A percentile compares a stretch with the other conserved stretches of the same genome.
These are phyloP conservation scores for Anolis sagrei DNA, from an alignment of 2,113 vertebrate genomes.

Conservation along the genomic window DNA sequence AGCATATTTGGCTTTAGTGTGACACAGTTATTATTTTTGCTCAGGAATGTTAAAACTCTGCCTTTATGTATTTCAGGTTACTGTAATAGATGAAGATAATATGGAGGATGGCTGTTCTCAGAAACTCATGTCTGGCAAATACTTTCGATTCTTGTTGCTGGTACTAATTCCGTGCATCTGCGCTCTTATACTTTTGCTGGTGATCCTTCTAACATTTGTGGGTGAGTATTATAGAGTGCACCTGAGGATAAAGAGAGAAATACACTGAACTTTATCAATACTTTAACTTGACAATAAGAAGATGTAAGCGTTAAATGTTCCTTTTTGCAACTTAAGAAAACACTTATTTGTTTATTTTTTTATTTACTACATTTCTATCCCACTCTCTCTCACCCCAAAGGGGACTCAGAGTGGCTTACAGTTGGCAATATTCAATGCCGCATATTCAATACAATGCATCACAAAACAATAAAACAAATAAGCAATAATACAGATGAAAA, in stretches of 20 bases:
- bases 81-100: constrained; percentile 75
- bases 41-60: constrained; percentile 28
- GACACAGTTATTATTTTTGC: not conserved
- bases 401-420: too few relatives aligned
- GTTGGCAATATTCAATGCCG: too few relatives aligned
- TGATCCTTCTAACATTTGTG: constrained; percentile 80
- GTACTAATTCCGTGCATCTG: constrained; percentile 85
- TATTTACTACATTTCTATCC: too few relatives aligned
- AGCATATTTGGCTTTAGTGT: not conserved
- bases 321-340: too few relatives aligned
- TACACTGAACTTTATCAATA: constrained; percentile 4
- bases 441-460: too few relatives aligned
- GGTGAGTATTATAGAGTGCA: constrained; percentile 74
- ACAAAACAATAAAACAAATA: too few relatives aligned
- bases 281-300: not conserved
- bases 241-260: not conserved
- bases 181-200: constrained; percentile 80
- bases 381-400: too few relatives aligned
- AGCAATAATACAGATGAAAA: too few relatives aligned
- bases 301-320: too few relatives aligned
- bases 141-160: constrained; percentile 79
- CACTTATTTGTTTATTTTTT: too few relatives aligned
- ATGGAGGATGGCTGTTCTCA: constrained; percentile 80
- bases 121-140: constrained; percentile 77
- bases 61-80: constrained; percentile 70